Base-by-base conservation (phyloP, 2,888 invertebrate genomes). In the Lasius fuliginosus region DNA sequence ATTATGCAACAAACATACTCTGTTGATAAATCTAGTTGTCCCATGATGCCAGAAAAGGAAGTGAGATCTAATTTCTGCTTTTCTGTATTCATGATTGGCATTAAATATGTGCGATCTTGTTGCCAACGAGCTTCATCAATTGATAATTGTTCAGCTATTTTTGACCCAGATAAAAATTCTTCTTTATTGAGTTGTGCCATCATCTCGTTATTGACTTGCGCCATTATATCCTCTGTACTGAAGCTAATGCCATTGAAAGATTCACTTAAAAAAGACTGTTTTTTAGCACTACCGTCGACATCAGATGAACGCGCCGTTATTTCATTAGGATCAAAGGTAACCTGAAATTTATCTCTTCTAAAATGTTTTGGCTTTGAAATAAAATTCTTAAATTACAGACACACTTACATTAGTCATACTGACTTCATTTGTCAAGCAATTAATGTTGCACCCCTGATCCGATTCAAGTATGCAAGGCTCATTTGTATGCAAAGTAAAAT, bases 41-140 rank as follows among this genome's bases (percentile, higher is more conserved):
- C 94, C 11, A 95, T 91, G 46, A 94, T 92, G 74, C 94, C 94
- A 64, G 95, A 94, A 53, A 95, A 94, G 49, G 94, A 92, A n/a
- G 93, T 93, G 6, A 94, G 85, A 60, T 94, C 92, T 40, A 94
- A 89, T 77, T 91, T 92, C 36, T 92, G 92, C 56, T 92, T 92
- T 40, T 91, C 92, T 1, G 87, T 84, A 64, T 65, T 82, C 53
- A 67, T 60, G 15, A 83, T 85, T 1, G 93, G 91, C 82, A 92
- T 84, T 6, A 90, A 84, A 46, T 92, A 90, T 12, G 92, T 87
- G 42, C 88, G 87, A 83, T 92, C 91, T 76, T 94, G 93, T 56
- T 93, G 92, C 95, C 95, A 95, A 1, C 95, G 95, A 9, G 93
- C 60, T 90, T 95, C 95, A 90, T 95, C 95, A 9, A 94, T 93